Base-by-base conservation (phyloP, 2,797 vertebrate species). In the Loriculus beryllinus region DNA sequence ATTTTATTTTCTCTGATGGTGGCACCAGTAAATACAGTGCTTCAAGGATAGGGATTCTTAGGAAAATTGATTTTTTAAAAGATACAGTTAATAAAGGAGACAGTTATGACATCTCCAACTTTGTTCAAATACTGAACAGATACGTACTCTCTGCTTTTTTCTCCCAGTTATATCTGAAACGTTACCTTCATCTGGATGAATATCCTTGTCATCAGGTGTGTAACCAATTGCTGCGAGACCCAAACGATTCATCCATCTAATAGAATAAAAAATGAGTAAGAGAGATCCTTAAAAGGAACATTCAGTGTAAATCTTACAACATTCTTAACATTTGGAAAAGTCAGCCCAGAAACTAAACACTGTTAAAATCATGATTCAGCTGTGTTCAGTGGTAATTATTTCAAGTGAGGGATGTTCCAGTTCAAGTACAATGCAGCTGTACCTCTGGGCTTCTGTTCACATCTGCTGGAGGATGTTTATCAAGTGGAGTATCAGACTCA, bases 181-280 rank as follows among this genome's bases (percentile, higher is more conserved):
- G 62, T 97, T 97, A 99, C 99, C 99, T 98, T 98, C 98, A 94
- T 99, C 98, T 20, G 98, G 98, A 86, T 98, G 98, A 78, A 98
- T 98, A 92, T 99, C 98, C 94, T 99, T 99, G 93, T 99, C 98
- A 88, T 98, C 98, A 40, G 98, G 98, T 52, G 98, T 99, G 96
- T 98, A 99, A 68, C 98, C 99, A 79, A 98, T 98, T 59, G 98
- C 98, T 92, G 98, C 98, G 1, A 98, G 97, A 14, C 98, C 98
- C 56, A 98, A 96, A 25, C 98, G 98, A 85, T 98, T 98, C 98
- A 99, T 98, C 98, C 98, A 99, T 93, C 98, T 99, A 82, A 54
- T 14, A 91, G 89, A 93, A 78, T 14, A 74, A 75, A 85, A 88
- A 80, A 88, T 5, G 9, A 80, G 54, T 40, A 14, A 90, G 45